These are phyloP conservation scores for Megaustenia siamemsis DNA, from an alignment of 2,888 invertebrate species.

Conservation along the genomic window DNA sequence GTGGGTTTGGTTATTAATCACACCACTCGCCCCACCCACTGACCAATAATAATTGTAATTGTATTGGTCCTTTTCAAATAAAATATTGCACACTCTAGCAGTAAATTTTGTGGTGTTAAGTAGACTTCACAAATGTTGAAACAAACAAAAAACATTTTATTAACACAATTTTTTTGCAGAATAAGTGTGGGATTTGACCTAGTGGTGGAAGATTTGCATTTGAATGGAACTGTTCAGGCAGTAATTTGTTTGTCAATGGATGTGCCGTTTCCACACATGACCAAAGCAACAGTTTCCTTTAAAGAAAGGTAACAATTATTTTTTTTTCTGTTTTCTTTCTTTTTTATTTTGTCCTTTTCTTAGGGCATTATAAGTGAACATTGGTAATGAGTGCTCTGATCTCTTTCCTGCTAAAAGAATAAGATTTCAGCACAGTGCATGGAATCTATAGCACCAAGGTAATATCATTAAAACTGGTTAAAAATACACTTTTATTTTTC, in stretches of 20 bases:
- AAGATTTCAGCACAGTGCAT: too few species aligned
- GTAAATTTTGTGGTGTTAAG: not conserved
- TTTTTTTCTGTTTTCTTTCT: not conserved
- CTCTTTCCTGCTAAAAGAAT: too few species aligned
- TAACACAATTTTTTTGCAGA: conserved; percentile 68
- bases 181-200: conserved; percentile 82
- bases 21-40: too few species aligned
- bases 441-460: too few species aligned
- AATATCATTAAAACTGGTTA: too few species aligned
- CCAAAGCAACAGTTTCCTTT: conserved; percentile 81
- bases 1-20: too few species aligned
- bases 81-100: too few species aligned
- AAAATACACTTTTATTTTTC: too few species aligned
- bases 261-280: conserved; percentile 82
- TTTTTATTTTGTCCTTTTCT: not conserved
- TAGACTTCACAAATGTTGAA: not conserved
- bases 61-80: too few species aligned
- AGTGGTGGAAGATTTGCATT: conserved; percentile 82
- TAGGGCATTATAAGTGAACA: too few species aligned
- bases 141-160: not conserved
- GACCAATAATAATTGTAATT: too few species aligned
- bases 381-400: too few species aligned
- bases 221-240: conserved; percentile 81
- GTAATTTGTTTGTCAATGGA: conserved; percentile 81
- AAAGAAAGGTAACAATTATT: conserved; percentile 79